Conservation (phyloP, 2,888 invertebrate genomes). For the Perithous albicinctus region DNA sequence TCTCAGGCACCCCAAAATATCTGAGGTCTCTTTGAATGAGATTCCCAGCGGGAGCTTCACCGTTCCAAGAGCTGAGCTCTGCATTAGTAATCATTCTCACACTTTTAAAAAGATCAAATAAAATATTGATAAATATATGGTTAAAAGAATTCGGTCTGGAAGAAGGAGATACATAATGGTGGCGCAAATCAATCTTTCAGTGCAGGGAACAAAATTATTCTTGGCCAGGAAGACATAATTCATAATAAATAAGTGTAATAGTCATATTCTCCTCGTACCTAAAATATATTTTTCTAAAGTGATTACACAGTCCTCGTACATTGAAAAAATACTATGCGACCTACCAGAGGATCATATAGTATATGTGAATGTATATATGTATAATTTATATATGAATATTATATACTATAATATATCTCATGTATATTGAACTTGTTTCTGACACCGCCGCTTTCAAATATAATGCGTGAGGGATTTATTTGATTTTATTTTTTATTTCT, state of each 20-base stretch:
- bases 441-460: conserved; percentile 33
- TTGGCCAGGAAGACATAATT: not conserved
- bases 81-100: not conserved
- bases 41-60: no score
- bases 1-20: not conserved
- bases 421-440: conserved; percentile 44
- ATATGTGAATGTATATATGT: conserved; percentile 40
- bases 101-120: no score
- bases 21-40: not conserved
- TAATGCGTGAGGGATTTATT: not conserved
- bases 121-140: no score
- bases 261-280: conserved; percentile 69
- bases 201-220: not conserved
- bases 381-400: conserved; percentile 59
- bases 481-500: not conserved
- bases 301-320: conserved; percentile 61
- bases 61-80: not conserved
- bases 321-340: conserved; percentile 64
- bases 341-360: conserved; percentile 59
- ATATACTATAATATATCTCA: conserved; percentile 43
- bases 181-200: not conserved
- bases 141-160: not conserved
- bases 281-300: conserved; percentile 74
- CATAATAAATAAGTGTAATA: not conserved
- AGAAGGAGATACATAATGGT: not conserved